Evolutionary conservation across 2,113 vertebrate genomes (phyloP), one percentile per base, ranked within the genome.

Genomic region (Capreolus pygargus): DNA sequence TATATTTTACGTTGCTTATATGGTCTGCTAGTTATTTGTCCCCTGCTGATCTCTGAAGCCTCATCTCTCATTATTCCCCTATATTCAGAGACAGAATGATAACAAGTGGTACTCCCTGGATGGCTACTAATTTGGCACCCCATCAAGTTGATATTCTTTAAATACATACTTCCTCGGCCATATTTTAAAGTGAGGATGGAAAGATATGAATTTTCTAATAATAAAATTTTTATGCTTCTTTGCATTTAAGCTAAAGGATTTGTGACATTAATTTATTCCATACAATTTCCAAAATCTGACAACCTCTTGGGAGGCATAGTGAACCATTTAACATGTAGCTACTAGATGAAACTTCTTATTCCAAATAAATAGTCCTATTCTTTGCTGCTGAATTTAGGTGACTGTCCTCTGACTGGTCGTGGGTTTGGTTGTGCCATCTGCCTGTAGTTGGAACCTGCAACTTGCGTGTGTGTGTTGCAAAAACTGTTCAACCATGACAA

Each of bases 211-310:
- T 85, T 96, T 96, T 16, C 76, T 91, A 86, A 87, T 58, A 58
- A 74, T 82, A 95, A 45, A 93, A 82, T 76, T 61, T 74, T 43
- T 58, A 74, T 67, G 55, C 3, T 2, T 96, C 36, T 91, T 96
- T 91, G 58, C 78, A 11, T 57, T 89, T 78, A 64, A 90, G 17
- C 57, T 83, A 96, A 95, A 96, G 13, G 25, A 95, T 84, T 87
- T 89, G 70, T 70, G 76, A 67, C 39, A 90, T 90, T 90, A 91
- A 82, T 89, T 93, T 96, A 93, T 96, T 95, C 27, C 74, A 86
- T 61, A 61, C 9, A 86, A 54, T 97, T 95, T 86, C 33, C 25
- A 93, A 91, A 89, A 94, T 55, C 54, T 96, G 43, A 93, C 54
- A 78, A 86, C 17, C 88, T 85, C 15, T 83, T 78, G 43, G 23